phyloP scores from a whole-genome alignment of 2,113 vertebrate species.

The Melanotaenia duboulayi region DNA sequence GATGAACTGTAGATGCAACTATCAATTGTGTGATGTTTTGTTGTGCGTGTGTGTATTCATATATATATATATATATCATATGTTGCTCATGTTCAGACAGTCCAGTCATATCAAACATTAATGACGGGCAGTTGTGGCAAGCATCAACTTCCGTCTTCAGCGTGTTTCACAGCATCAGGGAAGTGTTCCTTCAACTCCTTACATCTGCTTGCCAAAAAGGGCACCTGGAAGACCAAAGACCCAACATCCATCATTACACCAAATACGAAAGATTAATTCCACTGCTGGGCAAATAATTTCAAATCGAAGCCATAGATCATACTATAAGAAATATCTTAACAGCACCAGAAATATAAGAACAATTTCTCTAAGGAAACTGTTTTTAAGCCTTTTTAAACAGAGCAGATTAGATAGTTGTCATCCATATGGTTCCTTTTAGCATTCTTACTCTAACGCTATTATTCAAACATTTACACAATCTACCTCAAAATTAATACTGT shows the following conservation, averaged over 20 bases:
- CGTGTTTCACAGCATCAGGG: constrained; percentile 77
- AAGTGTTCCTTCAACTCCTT: constrained; percentile 57
- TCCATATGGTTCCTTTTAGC: too few species aligned
- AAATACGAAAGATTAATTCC: background rate
- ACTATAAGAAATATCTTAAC: too few species aligned
- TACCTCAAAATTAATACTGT: too few species aligned
- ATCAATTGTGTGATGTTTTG: constrained; percentile 35
- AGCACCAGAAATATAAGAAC: too few species aligned
- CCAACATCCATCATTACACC: background rate
- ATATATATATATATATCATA: constrained; percentile 57
- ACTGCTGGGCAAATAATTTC: background rate
- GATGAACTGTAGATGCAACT: constrained; percentile 61
- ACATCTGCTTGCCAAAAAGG: constrained; percentile 37
- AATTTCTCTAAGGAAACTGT: too few species aligned
- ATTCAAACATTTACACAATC: too few species aligned
- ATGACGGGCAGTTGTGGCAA: constrained; percentile 58
- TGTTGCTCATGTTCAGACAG: constrained; percentile 79
- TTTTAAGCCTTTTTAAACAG: too few species aligned
- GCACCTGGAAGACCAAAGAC: constrained; percentile 45
- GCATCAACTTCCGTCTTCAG: constrained; percentile 65
- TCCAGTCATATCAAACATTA: constrained; percentile 82
- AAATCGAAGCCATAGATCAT: background rate
- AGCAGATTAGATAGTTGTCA: too few species aligned
- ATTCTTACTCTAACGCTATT: too few species aligned
- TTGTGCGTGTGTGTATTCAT: constrained; percentile 21